These are phyloP conservation scores for Struthidea cinerea DNA, from an alignment of 2,113 vertebrate genomes.

Conservation along the genomic window DNA sequence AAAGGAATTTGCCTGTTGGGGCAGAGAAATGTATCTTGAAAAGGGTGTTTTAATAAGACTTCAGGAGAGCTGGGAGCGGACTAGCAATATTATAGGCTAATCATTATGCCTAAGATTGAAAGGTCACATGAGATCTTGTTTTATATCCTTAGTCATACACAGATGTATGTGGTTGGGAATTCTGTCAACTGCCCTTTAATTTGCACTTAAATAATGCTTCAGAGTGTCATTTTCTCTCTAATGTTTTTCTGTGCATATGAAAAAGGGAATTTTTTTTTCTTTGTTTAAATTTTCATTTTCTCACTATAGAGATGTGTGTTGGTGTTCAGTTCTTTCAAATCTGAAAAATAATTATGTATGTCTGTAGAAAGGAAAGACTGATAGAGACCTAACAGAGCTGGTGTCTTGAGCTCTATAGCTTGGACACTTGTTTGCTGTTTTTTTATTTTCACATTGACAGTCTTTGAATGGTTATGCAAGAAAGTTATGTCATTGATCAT, in stretches of 20 bases:
- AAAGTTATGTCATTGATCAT: background rate
- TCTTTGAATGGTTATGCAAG: background rate
- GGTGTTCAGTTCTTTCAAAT: background rate
- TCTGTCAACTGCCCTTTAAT: slow-evolving; percentile 22
- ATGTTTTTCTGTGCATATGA: background rate
- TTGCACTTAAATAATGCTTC: slow-evolving; percentile 47
- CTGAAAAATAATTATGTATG: background rate
- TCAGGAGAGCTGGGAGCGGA: slow-evolving; percentile 39
- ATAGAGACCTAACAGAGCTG: background rate
- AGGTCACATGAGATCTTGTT: slow-evolving; percentile 50
- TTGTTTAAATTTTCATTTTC: background rate
- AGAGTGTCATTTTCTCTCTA: slow-evolving; percentile 8
- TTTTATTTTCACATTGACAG: background rate
- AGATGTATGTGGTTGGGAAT: slow-evolving; percentile 43
- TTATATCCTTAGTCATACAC: slow-evolving; percentile 35
- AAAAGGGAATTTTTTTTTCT: background rate
- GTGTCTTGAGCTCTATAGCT: background rate
- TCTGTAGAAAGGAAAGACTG: background rate
- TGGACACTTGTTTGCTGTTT: background rate
- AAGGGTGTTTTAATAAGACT: slow-evolving; percentile 47
- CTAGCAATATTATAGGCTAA: slow-evolving; percentile 19
- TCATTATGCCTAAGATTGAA: slow-evolving; percentile 31
- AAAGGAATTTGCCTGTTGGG: background rate
- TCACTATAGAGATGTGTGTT: background rate
- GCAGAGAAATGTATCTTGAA: slow-evolving; percentile 14